Evolutionary conservation across 2,797 vertebrate species (phyloP).

Genomic region (Anolis apletophallus): DNA sequence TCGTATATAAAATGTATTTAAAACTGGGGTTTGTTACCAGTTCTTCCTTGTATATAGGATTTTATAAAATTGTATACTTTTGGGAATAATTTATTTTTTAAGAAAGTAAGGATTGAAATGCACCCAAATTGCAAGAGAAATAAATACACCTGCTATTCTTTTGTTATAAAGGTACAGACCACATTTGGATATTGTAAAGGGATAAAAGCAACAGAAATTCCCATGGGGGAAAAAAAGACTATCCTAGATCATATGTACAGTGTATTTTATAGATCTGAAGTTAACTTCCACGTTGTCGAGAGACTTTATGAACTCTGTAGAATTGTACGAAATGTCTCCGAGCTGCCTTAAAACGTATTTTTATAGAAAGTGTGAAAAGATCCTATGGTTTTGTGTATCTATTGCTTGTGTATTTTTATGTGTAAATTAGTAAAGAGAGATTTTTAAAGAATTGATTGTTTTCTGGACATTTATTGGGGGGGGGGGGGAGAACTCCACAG

Average conservation of each 20-base stretch:
- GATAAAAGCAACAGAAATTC: constrained; percentile 75
- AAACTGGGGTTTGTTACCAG: constrained; percentile 89
- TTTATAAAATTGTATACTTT: constrained; percentile 88
- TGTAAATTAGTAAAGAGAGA: constrained; percentile 83
- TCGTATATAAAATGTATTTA: constrained; percentile 89
- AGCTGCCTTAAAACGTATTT: constrained; percentile 93
- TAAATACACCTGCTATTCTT: constrained; percentile 64
- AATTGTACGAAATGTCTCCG: constrained; percentile 91
- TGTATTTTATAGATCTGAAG: constrained; percentile 90
- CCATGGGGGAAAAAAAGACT: constrained; percentile 72
- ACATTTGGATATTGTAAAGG: constrained; percentile 78
- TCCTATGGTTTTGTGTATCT: constrained; percentile 83
- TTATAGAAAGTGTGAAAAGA: constrained; percentile 89
- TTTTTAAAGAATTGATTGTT: constrained; percentile 79
- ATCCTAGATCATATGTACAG: constrained; percentile 82
- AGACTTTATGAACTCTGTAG: constrained; percentile 92
- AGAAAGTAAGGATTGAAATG: constrained; percentile 81
- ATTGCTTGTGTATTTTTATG: constrained; percentile 78
- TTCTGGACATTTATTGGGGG: constrained; percentile 53
- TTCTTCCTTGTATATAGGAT: constrained; percentile 88
- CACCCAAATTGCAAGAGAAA: constrained; percentile 57
- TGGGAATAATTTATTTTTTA: constrained; percentile 93
- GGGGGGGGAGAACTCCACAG: constrained; percentile 37
- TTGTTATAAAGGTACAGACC: constrained; percentile 72
- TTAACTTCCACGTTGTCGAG: constrained; percentile 88